These are phyloP conservation scores for Ligdia adustata DNA, from an alignment of 2,888 invertebrate species.

Conservation along the genomic window DNA sequence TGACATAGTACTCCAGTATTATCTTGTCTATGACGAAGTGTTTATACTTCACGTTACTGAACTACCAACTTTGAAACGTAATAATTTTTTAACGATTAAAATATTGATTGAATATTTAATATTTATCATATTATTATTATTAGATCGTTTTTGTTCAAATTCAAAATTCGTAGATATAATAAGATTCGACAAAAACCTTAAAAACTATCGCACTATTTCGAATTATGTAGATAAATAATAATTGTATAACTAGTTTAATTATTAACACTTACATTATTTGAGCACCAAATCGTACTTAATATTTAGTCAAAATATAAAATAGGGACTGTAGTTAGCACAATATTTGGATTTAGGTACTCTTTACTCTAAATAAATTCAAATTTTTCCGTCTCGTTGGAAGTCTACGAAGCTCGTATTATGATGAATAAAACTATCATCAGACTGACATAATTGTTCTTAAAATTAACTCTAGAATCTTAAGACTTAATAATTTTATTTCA, in stretches of 20 bases:
- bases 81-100: neutral
- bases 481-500: slow-evolving; percentile 72
- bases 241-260: slow-evolving; percentile 69
- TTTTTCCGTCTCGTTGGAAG: slow-evolving; percentile 58
- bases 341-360: slow-evolving; percentile 60
- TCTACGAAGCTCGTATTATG: slow-evolving; percentile 60
- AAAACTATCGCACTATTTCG: slow-evolving; percentile 64
- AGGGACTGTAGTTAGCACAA: slow-evolving; percentile 62
- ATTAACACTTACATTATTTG: slow-evolving; percentile 77
- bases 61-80: slow-evolving; percentile 3
- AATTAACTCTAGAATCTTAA: slow-evolving; percentile 72
- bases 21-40: no score
- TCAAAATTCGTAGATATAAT: slow-evolving; percentile 48
- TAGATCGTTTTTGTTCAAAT: slow-evolving; percentile 32
- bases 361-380: slow-evolving; percentile 37
- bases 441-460: slow-evolving; percentile 76
- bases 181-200: slow-evolving; percentile 57
- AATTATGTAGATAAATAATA: slow-evolving; percentile 77
- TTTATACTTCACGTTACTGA: neutral
- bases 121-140: slow-evolving; percentile 9
- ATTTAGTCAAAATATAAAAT: slow-evolving; percentile 80
- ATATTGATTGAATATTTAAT: neutral
- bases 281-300: slow-evolving; percentile 84
- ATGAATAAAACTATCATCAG: slow-evolving; percentile 67
- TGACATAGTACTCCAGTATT: no score